These are phyloP conservation scores for Eira barbara DNA, from an alignment of 2,113 vertebrate species.

Conservation along the genomic window DNA sequence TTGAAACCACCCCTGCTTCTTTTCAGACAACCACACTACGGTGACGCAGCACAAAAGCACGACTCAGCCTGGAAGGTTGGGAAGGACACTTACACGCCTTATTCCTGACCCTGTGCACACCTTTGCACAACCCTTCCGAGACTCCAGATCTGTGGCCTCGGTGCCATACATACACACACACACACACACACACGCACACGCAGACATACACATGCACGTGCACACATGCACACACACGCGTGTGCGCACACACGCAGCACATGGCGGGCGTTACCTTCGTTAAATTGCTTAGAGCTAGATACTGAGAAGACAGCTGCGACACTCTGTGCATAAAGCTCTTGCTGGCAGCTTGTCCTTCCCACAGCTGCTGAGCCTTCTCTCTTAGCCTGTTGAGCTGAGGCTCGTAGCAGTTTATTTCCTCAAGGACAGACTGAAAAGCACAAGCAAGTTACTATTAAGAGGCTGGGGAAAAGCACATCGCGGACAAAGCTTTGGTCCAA, in stretches of 20 bases:
- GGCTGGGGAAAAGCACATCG: slow-evolving; percentile 78
- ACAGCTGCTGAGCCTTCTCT: slow-evolving; percentile 95
- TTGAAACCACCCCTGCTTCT: neutral
- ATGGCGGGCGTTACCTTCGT: slow-evolving; percentile 92
- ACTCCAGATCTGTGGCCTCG: neutral
- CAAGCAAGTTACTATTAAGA: slow-evolving; percentile 83
- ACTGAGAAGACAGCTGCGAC: slow-evolving; percentile 96
- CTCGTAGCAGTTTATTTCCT: slow-evolving; percentile 94
- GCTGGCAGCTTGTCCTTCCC: slow-evolving; percentile 95
- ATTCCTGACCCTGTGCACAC: neutral
- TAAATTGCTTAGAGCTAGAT: slow-evolving; percentile 96
- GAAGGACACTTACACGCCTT: neutral
- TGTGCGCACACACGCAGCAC: slow-evolving; percentile 50
- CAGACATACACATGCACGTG: neutral
- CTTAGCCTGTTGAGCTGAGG: slow-evolving; percentile 93
- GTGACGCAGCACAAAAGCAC: fast-evolving
- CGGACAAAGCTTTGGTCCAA: neutral
- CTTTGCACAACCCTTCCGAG: neutral
- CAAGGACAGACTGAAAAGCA: slow-evolving; percentile 96
- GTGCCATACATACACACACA: neutral
- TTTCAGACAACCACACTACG: neutral
- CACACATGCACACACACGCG: slow-evolving; percentile 20
- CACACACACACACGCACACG: slow-evolving; percentile 14
- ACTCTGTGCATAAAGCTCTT: slow-evolving; percentile 98
- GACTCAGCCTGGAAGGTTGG: neutral